Evolutionary conservation across 1,140 invertebrate species (phyloP).

Genomic region (Meloidogyne hapla): DNA sequence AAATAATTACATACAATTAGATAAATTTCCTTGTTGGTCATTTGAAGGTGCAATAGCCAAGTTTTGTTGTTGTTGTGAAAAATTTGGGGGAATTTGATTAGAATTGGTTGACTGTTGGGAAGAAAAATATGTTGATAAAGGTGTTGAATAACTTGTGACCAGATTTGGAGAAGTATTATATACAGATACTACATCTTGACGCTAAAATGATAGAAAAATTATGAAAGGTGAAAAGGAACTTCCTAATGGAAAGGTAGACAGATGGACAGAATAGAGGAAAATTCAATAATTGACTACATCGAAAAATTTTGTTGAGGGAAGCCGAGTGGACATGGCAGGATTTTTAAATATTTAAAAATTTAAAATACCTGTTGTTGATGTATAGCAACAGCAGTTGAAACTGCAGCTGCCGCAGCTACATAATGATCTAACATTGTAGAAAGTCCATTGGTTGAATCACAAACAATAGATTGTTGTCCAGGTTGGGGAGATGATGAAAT

Average conservation of each 20-base stretch:
- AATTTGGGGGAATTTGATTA: neutral
- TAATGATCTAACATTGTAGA: conserved; percentile 20
- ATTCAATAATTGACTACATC: too few species aligned
- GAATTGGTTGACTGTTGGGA: neutral
- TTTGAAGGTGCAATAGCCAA: neutral
- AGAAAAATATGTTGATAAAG: conserved; percentile 3
- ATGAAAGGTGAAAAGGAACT: neutral
- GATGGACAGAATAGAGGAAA: too few species aligned
- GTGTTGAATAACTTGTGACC: neutral
- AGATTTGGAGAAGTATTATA: conserved; percentile 2
- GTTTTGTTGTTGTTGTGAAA: neutral
- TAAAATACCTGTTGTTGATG: conserved; percentile 22
- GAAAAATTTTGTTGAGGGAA: too few species aligned
- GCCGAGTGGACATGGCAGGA: too few species aligned
- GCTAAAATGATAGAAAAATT: neutral
- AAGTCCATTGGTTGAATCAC: conserved; percentile 18
- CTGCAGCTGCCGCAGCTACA: conserved; percentile 16
- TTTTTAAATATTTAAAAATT: conserved; percentile 9
- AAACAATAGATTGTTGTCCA: neutral
- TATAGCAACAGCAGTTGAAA: conserved; percentile 11
- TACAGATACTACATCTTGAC: neutral
- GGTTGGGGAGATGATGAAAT: conserved; percentile 1
- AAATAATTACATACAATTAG: neutral
- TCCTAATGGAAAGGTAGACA: too few species aligned
- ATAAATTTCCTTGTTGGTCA: neutral